Base-by-base conservation (phyloP, 2,888 invertebrate genomes). In the Pecten maximus region DNA sequence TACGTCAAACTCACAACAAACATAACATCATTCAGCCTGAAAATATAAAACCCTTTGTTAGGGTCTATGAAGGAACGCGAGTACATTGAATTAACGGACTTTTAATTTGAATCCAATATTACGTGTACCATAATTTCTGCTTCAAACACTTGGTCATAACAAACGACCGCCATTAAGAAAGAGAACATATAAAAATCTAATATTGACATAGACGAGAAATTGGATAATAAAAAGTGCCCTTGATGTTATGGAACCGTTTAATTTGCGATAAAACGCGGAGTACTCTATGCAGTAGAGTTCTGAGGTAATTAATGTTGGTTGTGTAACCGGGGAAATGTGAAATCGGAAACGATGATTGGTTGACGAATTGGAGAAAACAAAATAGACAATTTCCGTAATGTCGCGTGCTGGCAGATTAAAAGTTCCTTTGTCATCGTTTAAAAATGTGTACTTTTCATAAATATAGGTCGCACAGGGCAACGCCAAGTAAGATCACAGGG, bases 41-140 rank as follows among this genome's bases (percentile, higher is more conserved):
- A 54, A 50, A 16, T 50, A 50, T 50, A n/a, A 6, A 23, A 54
- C 23, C 19, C 54, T 54, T 54, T 74, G 74, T 74, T 10, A 28
- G n/a, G n/a, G 28, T 74, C 10, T 35, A 74, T 74, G 4, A 74
- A 8, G 74, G 28, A 35, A 35, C 10, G 74, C 23, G 28, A 74
- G 19, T 35, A 28, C 74, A 35, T 12, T 10, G 74, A 74, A 74
- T 74, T 74, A 74, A 35, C 74, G 74, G 74, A 35, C 35, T 74
- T 74, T 74, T 74, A 74, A 74, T 74, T 74, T 28, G 35, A 74
- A 74, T 74, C 74, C 74, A 74, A 74, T 74, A 74, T 35, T 74
- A 44, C 44, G 44, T 44, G 44, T 44, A 35, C 0, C 28, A 10
- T 74, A 35, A 12, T 74, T 28, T 12, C 74, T 3, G 10, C 35